phyloP scores from a whole-genome alignment of 2,113 vertebrate species.

The Lonchura striata region DNA sequence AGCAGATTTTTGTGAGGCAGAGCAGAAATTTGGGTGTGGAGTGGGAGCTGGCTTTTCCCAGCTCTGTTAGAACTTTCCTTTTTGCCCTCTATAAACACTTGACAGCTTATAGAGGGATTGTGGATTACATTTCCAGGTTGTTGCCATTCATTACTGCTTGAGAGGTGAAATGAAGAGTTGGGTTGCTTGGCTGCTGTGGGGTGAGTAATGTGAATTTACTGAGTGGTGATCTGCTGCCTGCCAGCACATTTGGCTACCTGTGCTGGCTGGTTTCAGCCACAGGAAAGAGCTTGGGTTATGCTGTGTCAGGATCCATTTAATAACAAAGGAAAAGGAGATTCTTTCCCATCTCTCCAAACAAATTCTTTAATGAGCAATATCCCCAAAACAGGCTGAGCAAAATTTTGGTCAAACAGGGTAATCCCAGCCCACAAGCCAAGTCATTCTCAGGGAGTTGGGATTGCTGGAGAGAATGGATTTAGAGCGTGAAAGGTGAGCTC shows the following conservation, averaged over 20 bases:
- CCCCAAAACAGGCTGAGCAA: background rate
- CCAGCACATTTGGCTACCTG: constrained; percentile 20
- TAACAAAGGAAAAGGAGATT: background rate
- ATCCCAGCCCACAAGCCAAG: background rate
- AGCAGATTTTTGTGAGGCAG: background rate
- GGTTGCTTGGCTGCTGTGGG: background rate
- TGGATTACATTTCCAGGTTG: background rate
- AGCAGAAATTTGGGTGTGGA: background rate
- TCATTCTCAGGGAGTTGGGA: background rate
- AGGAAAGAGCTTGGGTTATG: constrained; percentile 9
- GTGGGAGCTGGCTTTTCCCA: background rate
- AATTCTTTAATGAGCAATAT: constrained; percentile 22
- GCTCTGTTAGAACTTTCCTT: background rate
- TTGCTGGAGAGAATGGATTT: background rate
- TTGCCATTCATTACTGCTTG: background rate
- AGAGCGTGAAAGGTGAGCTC: background rate
- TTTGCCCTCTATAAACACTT: background rate
- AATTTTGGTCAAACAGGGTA: background rate
- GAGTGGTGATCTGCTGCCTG: background rate
- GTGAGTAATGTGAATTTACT: background rate
- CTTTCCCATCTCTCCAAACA: background rate
- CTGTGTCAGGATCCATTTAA: background rate
- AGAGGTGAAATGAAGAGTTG: background rate
- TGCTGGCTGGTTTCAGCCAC: background rate
- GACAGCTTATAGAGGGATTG: background rate